phyloP scores from a whole-genome alignment of 2,797 vertebrate genomes.

The Amazonetta brasiliensis region DNA sequence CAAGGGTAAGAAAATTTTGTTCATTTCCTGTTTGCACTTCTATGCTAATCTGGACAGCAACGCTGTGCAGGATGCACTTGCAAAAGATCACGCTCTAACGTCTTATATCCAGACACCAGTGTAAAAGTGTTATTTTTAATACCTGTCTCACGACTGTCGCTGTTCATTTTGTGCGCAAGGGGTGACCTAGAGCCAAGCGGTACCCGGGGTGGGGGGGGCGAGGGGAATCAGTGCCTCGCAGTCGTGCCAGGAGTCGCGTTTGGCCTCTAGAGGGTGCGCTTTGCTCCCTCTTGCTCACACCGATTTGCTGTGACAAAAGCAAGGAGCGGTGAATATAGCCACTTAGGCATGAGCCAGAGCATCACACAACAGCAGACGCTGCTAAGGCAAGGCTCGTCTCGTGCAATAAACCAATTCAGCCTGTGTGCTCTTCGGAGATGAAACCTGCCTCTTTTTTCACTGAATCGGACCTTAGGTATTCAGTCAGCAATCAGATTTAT shows the following conservation, averaged over 20 bases:
- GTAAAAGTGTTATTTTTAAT: neutral
- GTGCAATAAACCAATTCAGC: neutral
- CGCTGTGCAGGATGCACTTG: accelerated
- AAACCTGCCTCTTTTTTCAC: neutral
- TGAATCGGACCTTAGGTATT: neutral
- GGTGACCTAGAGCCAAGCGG: neutral
- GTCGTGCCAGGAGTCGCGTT: neutral
- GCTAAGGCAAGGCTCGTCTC: neutral
- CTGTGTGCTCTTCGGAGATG: neutral
- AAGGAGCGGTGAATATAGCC: neutral
- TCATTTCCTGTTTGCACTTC: neutral
- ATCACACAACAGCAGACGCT: neutral
- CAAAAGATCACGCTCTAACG: neutral
- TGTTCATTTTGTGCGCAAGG: neutral
- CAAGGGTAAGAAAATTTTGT: neutral
- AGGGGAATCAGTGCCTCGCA: neutral
- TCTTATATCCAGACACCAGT: neutral
- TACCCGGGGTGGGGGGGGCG: too few relatives aligned
- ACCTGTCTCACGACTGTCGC: accelerated
- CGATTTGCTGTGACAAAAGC: neutral
- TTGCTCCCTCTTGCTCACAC: neutral
- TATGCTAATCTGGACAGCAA: accelerated
- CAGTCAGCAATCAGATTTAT: conserved; percentile 40
- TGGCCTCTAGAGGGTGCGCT: conserved; percentile 38
- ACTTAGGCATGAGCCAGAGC: neutral